Evolutionary conservation across 1,140 invertebrate genomes (phyloP).

Genomic region (Hyles vespertilio): DNA sequence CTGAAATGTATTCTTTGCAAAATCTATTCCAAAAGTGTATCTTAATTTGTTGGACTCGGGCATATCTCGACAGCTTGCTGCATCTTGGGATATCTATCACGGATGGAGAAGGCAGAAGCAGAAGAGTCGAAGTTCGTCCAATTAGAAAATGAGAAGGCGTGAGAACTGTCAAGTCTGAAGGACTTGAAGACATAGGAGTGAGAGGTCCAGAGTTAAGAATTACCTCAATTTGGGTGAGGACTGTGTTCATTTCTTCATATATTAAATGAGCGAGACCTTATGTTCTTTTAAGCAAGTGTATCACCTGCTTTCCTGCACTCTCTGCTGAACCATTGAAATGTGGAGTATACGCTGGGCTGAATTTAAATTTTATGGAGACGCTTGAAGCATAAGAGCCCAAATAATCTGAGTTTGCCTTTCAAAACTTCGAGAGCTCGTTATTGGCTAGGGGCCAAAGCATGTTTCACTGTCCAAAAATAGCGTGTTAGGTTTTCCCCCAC

Average conservation of each 20-base stretch:
- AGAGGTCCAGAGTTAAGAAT: neutral
- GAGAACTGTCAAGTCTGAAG: neutral
- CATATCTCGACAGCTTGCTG: neutral
- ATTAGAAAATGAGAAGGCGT: constrained; percentile 1
- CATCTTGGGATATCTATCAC: neutral
- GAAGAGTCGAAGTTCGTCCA: neutral
- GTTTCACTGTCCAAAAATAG: no score
- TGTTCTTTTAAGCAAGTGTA: no score
- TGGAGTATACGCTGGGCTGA: no score
- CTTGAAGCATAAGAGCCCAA: no score
- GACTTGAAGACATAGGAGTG: neutral
- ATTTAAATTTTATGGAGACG: no score
- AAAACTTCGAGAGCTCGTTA: no score
- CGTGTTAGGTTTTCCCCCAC: no score
- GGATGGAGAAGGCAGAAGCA: neutral
- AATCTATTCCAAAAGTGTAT: constrained; percentile 15
- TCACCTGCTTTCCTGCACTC: no score
- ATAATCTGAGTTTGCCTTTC: no score
- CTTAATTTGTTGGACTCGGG: constrained; percentile 7
- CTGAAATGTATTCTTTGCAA: constrained; percentile 16
- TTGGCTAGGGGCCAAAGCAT: no score
- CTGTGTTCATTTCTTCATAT: constrained; percentile 1
- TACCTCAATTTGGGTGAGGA: neutral
- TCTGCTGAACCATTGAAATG: no score
- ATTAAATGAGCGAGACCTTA: no score